A percentile compares a stretch with the other conserved stretches of the same genome.
These are phyloP conservation scores for Etheostoma cragini DNA, from an alignment of 2,113 vertebrate species.

Conservation along the genomic window DNA sequence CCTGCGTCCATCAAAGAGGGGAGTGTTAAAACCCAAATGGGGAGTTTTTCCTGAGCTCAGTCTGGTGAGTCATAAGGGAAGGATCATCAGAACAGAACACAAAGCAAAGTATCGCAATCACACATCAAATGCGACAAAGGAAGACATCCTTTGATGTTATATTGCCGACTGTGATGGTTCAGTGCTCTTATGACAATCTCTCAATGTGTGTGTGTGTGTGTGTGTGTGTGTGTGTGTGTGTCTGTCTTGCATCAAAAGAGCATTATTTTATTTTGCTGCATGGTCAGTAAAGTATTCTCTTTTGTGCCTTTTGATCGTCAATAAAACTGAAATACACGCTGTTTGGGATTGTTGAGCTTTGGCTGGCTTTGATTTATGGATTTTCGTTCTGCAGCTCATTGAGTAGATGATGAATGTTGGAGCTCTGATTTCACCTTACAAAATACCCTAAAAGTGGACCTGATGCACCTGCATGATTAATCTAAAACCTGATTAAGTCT, in stretches of 20 bases:
- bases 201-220: background rate
- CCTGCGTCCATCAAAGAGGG: background rate
- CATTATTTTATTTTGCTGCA: background rate
- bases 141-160: slow-evolving; percentile 18
- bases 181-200: background rate
- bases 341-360: background rate
- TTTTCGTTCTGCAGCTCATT: slow-evolving; percentile 22
- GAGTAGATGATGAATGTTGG: slow-evolving; percentile 9
- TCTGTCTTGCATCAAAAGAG: slow-evolving; percentile 26
- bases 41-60: background rate
- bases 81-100: slow-evolving; percentile 2
- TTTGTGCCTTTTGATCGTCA: slow-evolving; percentile 39
- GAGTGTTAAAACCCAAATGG: slow-evolving; percentile 33
- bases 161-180: no score
- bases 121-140: slow-evolving; percentile 17
- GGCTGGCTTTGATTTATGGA: slow-evolving; percentile 4
- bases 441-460: slow-evolving; percentile 7
- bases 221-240: slow-evolving; percentile 3
- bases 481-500: slow-evolving; percentile 20
- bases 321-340: slow-evolving; percentile 34
- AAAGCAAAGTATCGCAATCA: slow-evolving; percentile 16
- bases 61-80: slow-evolving; percentile 14
- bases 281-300: slow-evolving; percentile 28
- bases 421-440: slow-evolving; percentile 6
- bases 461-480: slow-evolving; percentile 11